Base-by-base conservation (phyloP, 1,140 invertebrate genomes). In the Chlorops oryzae region DNA sequence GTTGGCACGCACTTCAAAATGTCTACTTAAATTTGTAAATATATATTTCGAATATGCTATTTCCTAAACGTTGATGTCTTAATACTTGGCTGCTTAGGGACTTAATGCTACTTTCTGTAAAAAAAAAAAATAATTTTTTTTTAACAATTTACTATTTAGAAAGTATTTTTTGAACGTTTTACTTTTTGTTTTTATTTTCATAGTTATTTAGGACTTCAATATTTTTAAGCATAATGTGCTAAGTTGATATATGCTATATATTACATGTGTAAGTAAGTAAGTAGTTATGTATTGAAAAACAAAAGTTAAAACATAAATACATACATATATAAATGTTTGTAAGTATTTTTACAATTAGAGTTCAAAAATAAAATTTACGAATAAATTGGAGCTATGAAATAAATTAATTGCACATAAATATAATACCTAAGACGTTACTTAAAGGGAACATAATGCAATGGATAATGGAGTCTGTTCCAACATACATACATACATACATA, bases 261-360 rank as follows among this genome's bases (percentile, higher is more conserved):
- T 46, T 46, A 46, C 37, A 46, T 34, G 37, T 46, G 44, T 46
- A 46, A 46, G 21, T 46, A 34, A 46, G 46, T 59, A 62, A 63
- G 62, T 58, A 48, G 40, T 54, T 59, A 62, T 51, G 59, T 59
- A 62, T 55, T 54, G 51, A 63, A 53, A 45, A 50, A 38, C n/a
- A 42, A 32, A 41, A 25, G 52, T 51, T 46, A 47, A 61, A 48
- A 62, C 41, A 47, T 64, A 63, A 39, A 13, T 7, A 32, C 27
- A 32, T 32, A 32, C 7, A 32, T 32, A 32, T 32, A 32, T 32
- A 9, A 9, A 32, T 32, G 7, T 32, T 32, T 32, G n/a, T 32
- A 9, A 9, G 27, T 32, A 9, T 32, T 32, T 32, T 9, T n/a
- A 13, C 27, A 32, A 32, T 7, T n/a, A 13, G 7, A 32, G 27